Evolutionary conservation across 2,113 vertebrate genomes (phyloP), one percentile per base, ranked within the genome.

Genomic region (Monopterus albus): DNA sequence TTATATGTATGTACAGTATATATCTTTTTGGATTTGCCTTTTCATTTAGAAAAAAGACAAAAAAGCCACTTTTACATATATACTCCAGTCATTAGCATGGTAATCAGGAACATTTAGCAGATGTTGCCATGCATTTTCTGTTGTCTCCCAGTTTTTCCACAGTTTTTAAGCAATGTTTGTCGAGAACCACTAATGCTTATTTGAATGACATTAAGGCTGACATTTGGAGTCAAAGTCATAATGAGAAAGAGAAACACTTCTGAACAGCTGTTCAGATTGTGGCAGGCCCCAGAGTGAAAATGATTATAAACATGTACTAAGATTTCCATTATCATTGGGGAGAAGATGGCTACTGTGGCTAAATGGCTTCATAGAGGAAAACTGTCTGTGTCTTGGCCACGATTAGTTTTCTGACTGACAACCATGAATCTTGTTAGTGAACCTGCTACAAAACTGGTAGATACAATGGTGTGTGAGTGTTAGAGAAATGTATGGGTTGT

Each of bases 91-190:
- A 65, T 42, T 80, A 51, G 78, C 75, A 84, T 87, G 82, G 56
- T 70, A 82, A 89, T 78, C 21, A 33, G 14, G 69, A 68, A 76
- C 67, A 79, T 82, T 91, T 81, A 77, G 74, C 52, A 81, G 29
- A 76, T 70, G 59, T 46, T 58, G 26, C 69, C 55, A 56, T 66
- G 47, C 25, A 75, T 79, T 72, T 45, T 13, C 49, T 61, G 13
- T 58, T 75, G 68, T 17, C 18, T 15, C 29, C 23, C 38, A 40
- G 55, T 43, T n/a, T 46, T n/a, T 55, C 18, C 5, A 33, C 21
- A 5, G 15, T 72, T 83, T 69, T 53, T 59, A 76, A 82, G 58
- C 20, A 69, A 39, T 13, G 20, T 57, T 42, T 31, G 35, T 63
- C n/a, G 52, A 40, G 55, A 65, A 36, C 73, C 36, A 47, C 42